Base-by-base conservation (phyloP, 2,113 vertebrate genomes). In the Mesembrinibis cayennensis region DNA sequence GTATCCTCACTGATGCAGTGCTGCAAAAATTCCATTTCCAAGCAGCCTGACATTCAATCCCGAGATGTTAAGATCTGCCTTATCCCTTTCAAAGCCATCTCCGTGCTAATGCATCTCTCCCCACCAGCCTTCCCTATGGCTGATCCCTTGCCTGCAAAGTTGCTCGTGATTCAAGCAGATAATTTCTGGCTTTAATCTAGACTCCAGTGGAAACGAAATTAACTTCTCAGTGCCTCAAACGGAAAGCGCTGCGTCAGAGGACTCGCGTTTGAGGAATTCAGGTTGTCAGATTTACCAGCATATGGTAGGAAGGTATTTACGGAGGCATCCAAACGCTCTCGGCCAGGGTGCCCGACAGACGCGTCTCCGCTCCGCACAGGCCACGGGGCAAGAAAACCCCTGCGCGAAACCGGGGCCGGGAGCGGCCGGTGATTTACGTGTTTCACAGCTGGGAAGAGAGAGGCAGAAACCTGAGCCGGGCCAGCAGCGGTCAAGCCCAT, bases 101-200 rank as follows among this genome's bases (percentile, higher is more conserved):
- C 89, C 86, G 91, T 56, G 77, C 78, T 70, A 80, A 95, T 53
- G 80, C 96, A 80, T 62, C 87, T 96, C 96, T 86, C 82, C 91
- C 87, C 90, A 84, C 72, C 70, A 93, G 90, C 80, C 78, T 82
- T 85, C 87, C 58, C 83, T 1, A 63, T 17, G 74, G 87, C 94
- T 94, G 82, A 94, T 80, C 90, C 87, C 85, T 67, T 80, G 52
- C 89, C 95, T 86, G 86, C 61, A 81, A 69, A 96, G 92, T 12
- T 69, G 82, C 87, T 97, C 89, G 5, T n/a, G 86, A 97, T 91
- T 69, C 96, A 61, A 58, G 91, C 63, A 95, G 97, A 82, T 93
- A 71, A 95, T 95, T 97, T 90, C 93, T 79, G 78, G 49, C 86
- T 96, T 85, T 97, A 96, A 98, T 93, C 58, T 7, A 71, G 77